A percentile compares a stretch with the other conserved stretches of the same genome.
phyloP scores from a whole-genome alignment of 2,113 vertebrate genomes.

The Cricetomys ansorgei region DNA sequence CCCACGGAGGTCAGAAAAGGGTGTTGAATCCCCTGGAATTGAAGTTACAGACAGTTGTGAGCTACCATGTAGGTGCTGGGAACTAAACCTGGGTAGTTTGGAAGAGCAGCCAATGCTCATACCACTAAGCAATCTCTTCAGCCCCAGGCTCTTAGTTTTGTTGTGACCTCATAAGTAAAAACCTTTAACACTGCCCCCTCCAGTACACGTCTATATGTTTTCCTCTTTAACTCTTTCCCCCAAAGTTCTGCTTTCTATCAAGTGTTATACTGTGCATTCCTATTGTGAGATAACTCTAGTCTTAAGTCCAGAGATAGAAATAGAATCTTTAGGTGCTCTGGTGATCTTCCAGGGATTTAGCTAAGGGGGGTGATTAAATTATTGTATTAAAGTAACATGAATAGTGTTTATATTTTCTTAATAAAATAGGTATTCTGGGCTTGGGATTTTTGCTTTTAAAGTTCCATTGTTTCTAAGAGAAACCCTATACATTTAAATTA shows the following conservation, averaged over 20 bases:
- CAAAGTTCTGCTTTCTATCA: neutral
- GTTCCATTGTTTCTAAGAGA: neutral
- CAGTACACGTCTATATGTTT: neutral
- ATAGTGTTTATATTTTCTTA: constrained; percentile 40
- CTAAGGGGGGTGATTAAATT: neutral
- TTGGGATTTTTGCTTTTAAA: neutral
- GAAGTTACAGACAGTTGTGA: neutral
- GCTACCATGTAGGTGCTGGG: neutral
- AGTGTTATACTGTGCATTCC: neutral
- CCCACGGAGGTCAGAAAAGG: neutral
- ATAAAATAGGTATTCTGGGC: neutral
- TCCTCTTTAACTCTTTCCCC: neutral
- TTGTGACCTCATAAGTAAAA: neutral
- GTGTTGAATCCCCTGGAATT: neutral
- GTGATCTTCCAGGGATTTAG: neutral
- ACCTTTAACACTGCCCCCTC: neutral
- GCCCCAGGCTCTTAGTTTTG: neutral
- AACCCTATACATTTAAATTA: neutral
- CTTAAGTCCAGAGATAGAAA: neutral
- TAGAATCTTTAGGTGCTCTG: too few relatives aligned
- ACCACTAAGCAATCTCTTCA: neutral
- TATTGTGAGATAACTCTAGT: neutral
- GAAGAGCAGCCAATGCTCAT: neutral
- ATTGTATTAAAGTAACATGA: neutral
- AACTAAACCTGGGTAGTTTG: neutral